Conservation (phyloP, 37 sponge, comb jelly and placozoan species). For the Bolinopsis microptera region DNA sequence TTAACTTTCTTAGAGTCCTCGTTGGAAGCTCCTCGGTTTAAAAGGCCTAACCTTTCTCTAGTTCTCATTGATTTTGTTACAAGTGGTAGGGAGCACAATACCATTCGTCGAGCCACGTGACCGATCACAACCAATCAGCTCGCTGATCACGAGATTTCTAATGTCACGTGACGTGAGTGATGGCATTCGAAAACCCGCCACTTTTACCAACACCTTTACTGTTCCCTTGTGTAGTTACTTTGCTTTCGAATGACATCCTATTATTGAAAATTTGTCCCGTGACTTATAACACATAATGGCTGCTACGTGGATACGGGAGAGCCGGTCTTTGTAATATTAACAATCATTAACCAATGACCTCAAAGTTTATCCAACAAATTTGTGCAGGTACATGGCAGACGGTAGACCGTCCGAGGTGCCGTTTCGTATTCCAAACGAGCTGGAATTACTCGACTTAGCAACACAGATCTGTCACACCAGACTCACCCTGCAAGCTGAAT, state of each 20-base stretch:
- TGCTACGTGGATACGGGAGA: too few relatives aligned
- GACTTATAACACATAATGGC: neutral
- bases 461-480: slow-evolving; percentile 33
- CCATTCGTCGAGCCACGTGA: too few relatives aligned
- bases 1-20: too few relatives aligned
- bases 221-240: neutral
- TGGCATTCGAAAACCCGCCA: neutral
- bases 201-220: neutral
- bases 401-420: slow-evolving; percentile 46
- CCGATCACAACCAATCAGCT: neutral
- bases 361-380: neutral
- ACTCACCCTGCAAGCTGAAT: neutral
- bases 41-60: neutral
- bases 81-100: neutral
- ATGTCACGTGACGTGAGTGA: neutral
- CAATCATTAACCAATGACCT: neutral
- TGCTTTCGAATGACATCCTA: neutral
- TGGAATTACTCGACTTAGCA: slow-evolving; percentile 30
- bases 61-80: neutral
- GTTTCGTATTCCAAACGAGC: slow-evolving; percentile 30
- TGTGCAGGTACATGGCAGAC: neutral
- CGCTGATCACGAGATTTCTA: neutral
- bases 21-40: neutral
- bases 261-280: neutral
- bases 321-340: neutral